Evolutionary conservation across 2,888 invertebrate genomes (phyloP).

Genomic region (Balanococcus diminutus): DNA sequence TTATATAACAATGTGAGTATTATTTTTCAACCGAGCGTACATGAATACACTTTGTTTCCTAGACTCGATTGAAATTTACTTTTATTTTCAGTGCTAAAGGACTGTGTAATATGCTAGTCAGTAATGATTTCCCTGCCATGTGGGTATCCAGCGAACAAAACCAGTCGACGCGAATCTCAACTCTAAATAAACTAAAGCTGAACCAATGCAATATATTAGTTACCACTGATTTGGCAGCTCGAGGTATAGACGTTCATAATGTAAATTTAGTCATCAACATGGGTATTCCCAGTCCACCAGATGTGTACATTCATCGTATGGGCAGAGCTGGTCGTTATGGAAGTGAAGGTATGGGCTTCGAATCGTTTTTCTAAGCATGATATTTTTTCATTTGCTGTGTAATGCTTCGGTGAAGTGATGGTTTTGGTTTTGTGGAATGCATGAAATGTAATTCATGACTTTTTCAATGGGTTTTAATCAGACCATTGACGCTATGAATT

Average conservation of each 20-base stretch:
- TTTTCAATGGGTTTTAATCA: neutral
- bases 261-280: slow-evolving; percentile 93
- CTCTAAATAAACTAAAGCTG: slow-evolving; percentile 55
- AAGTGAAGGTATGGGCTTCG: slow-evolving; percentile 69
- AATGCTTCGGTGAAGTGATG: too few relatives aligned
- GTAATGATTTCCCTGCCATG: slow-evolving; percentile 54
- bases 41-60: neutral
- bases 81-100: slow-evolving; percentile 57
- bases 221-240: slow-evolving; percentile 87
- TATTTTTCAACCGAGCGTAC: neutral
- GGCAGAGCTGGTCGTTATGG: slow-evolving; percentile 96
- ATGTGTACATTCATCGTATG: slow-evolving; percentile 91
- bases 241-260: slow-evolving; percentile 93
- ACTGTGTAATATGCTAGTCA: slow-evolving; percentile 56
- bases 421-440: too few relatives aligned
- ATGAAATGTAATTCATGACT: neutral
- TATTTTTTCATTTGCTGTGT: neutral
- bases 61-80: neutral
- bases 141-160: slow-evolving; percentile 57
- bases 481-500: neutral
- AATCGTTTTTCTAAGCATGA: neutral
- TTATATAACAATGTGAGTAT: slow-evolving; percentile 72
- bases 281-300: slow-evolving; percentile 79
- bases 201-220: slow-evolving; percentile 71
- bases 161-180: slow-evolving; percentile 56